A percentile compares a stretch with the other conserved stretches of the same genome.
These are phyloP conservation scores for Mesaphorura yosii DNA, from an alignment of 1,140 invertebrate genomes.

Conservation along the genomic window DNA sequence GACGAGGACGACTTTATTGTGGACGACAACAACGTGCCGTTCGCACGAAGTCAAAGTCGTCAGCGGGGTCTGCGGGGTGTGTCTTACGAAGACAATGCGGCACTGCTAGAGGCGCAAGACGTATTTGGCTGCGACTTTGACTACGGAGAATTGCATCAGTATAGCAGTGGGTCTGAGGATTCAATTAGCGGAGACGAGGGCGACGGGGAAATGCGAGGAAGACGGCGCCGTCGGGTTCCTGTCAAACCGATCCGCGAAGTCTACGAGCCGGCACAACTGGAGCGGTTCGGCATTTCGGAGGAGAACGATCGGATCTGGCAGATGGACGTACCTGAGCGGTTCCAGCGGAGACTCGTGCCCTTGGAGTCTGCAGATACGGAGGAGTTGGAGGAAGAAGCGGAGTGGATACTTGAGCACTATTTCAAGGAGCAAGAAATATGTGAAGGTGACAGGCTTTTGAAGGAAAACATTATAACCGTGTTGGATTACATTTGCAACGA, in stretches of 20 bases:
- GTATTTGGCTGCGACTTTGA: conserved; percentile 99
- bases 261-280: conserved; percentile 94
- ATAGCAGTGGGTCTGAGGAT: conserved; percentile 75
- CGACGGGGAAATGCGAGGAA: conserved; percentile 45
- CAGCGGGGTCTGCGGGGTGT: conserved; percentile 36
- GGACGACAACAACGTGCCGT: conserved; percentile 85
- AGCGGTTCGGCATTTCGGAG: conserved; percentile 89
- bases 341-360: conserved; percentile 68
- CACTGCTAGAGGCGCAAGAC: conserved; percentile 94
- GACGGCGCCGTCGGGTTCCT: conserved; percentile 47
- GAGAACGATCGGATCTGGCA: conserved; percentile 82
- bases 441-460: conserved; percentile 49
- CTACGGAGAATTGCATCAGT: conserved; percentile 85
- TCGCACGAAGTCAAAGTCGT: conserved; percentile 76
- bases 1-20: conserved; percentile 96
- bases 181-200: conserved; percentile 52
- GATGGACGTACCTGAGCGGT: conserved; percentile 78
- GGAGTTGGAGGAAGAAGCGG: conserved; percentile 85
- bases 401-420: conserved; percentile 93
- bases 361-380: conserved; percentile 50
- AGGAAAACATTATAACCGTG: conserved; percentile 83
- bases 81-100: conserved; percentile 52
- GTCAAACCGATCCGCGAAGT: conserved; percentile 85
- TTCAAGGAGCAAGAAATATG: conserved; percentile 46
- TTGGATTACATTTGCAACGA: conserved; percentile 93